Base-by-base conservation (phyloP, 2,113 vertebrate genomes). In the Megalops atlanticus region DNA sequence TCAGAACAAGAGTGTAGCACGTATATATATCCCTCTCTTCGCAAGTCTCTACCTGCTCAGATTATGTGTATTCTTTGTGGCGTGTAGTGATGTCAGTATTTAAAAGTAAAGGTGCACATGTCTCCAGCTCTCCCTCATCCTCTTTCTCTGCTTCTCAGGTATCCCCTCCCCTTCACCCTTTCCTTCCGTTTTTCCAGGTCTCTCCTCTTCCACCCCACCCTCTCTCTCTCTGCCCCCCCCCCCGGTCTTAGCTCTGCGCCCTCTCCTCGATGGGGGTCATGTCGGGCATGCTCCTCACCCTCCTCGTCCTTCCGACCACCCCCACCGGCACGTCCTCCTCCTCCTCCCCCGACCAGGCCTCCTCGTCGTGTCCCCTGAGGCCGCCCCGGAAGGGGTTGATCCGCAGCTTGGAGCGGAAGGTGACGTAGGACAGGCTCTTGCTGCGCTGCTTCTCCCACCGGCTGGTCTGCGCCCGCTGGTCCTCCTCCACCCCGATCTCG, bases 231-330 rank as follows among this genome's bases (percentile, higher is more conserved):
- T 33, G 52, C 12, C 43, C 52, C 68, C 58, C 40, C 36, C 58
- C 39, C 43, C 40, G 18, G 40, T 68, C 47, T 76, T 49, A 77
- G 70, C 71, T 54, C 14, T 73, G 16, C 1, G 45, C 80, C 11
- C 38, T 76, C 84, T 85, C 82, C 80, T 83, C 83, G 76, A 27
- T 49, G 64, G 73, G 39, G 76, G 58, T 85, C 36, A 89, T 86
- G 69, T 87, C 83, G 1, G 87, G 87, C 87, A 89, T 87, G 73
- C 89, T 89, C 35, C 76, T 82, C 33, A 82, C 83, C 58, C 86
- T 85, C 38, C 87, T 76, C 58, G 76, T 77, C 24, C 36, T 71
- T 3, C 58, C 64, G 8, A 68, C 38, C 45, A 41, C 35, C 36
- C 15, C 69, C 18, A 69, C 11, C 58, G 15, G 76, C 33, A 7